phyloP scores from a whole-genome alignment of 2,797 vertebrate genomes.

The Harpagifer antarcticus region DNA sequence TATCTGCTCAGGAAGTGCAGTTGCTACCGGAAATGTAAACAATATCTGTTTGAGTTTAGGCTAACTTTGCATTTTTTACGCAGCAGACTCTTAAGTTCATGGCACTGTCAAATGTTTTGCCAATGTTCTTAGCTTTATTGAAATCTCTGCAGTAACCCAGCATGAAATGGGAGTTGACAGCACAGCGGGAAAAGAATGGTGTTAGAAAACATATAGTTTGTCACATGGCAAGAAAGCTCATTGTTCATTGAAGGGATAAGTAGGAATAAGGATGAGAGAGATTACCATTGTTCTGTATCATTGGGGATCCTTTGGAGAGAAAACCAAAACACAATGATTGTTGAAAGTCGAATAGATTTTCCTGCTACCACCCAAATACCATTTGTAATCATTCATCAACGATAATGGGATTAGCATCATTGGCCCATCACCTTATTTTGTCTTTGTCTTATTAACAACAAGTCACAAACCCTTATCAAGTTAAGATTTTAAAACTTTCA shows the following conservation, averaged over 20 bases:
- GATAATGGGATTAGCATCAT: slow-evolving; percentile 79
- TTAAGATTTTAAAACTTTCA: slow-evolving; percentile 44
- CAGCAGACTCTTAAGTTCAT: slow-evolving; percentile 16
- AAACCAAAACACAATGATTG: slow-evolving; percentile 86
- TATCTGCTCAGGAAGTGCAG: not conserved
- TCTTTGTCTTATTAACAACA: slow-evolving; percentile 46
- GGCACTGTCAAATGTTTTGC: slow-evolving; percentile 28
- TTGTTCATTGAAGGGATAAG: slow-evolving; percentile 80
- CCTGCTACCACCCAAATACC: slow-evolving; percentile 78
- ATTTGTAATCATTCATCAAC: slow-evolving; percentile 74
- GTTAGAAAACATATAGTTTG: slow-evolving; percentile 80
- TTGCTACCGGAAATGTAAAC: slow-evolving; percentile 1
- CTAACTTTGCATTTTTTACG: slow-evolving; percentile 26
- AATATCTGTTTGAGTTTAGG: slow-evolving; percentile 1
- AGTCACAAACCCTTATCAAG: slow-evolving; percentile 52
- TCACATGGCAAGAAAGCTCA: slow-evolving; percentile 79
- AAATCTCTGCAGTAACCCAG: slow-evolving; percentile 59
- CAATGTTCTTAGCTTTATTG: slow-evolving; percentile 24
- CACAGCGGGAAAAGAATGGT: slow-evolving; percentile 77
- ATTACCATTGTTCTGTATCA: slow-evolving; percentile 88
- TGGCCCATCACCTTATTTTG: slow-evolving; percentile 66
- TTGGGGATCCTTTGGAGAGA: slow-evolving; percentile 85
- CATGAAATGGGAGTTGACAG: slow-evolving; percentile 74
- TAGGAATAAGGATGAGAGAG: slow-evolving; percentile 80
- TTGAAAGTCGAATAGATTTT: slow-evolving; percentile 79